Evolutionary conservation across 1,140 invertebrate genomes (phyloP).

Genomic region (Achroia grisella): DNA sequence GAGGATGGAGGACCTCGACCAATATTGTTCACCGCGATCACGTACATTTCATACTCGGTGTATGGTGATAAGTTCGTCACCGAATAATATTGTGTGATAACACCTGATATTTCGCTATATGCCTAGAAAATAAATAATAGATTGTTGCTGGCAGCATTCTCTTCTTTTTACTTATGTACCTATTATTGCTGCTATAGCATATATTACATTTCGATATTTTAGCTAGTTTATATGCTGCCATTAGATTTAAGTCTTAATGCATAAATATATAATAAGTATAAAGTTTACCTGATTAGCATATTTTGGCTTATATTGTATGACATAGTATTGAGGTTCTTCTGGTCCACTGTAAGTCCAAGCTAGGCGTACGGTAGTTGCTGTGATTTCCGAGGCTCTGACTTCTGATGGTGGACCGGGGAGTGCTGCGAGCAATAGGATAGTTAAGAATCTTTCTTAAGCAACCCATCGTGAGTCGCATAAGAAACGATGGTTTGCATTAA

Average conservation of each 20-base stretch:
- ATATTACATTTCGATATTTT: no score
- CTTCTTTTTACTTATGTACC: no score
- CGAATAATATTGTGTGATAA: slow-evolving; percentile 94
- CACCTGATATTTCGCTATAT: slow-evolving; percentile 91
- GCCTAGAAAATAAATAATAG: slow-evolving; percentile 59
- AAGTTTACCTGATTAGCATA: slow-evolving; percentile 79
- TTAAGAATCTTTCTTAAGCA: no score
- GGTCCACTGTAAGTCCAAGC: slow-evolving; percentile 92
- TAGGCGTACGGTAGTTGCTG: slow-evolving; percentile 91
- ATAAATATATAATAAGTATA: slow-evolving; percentile 10
- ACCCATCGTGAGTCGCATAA: no score
- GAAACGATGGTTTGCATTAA: no score
- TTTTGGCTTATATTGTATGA: slow-evolving; percentile 96
- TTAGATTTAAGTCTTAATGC: no score
- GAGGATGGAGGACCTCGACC: slow-evolving; percentile 91
- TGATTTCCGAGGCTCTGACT: slow-evolving; percentile 92
- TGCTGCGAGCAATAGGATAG: slow-evolving; percentile 73
- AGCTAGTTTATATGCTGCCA: no score
- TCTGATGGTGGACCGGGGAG: slow-evolving; percentile 91
- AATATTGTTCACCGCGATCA: slow-evolving; percentile 95
- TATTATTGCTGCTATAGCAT: no score
- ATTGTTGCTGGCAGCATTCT: no score
- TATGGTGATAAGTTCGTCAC: slow-evolving; percentile 92
- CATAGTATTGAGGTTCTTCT: slow-evolving; percentile 93
- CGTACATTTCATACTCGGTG: slow-evolving; percentile 97